Evolutionary conservation across 2,797 vertebrate species (phyloP), one percentile per base, ranked within the genome.

Genomic region (Coreius guichenoti): DNA sequence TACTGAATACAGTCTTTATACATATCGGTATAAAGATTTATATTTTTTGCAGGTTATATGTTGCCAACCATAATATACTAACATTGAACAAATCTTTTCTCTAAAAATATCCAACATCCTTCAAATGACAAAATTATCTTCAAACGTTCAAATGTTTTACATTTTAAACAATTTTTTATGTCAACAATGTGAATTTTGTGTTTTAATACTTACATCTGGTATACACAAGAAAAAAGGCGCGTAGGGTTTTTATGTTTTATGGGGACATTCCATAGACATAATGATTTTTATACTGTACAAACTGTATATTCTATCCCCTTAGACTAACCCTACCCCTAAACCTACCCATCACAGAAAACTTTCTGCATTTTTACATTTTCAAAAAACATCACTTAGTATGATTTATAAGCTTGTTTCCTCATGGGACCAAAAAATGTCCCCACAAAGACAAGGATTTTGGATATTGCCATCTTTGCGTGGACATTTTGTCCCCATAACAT

Each of bases 151-250:
- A 56, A 29, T 45, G 56, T 68, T 68, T 80, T 51, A 49, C 43
- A 74, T 16, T 83, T 75, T 31, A 75, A 67, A 61, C 75, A 1
- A 8, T 16, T 29, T 56, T 68, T 29, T 29, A 49, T 47, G 2
- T 17, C 13, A 69, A 54, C 65, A 11, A 2, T 33, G 61, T 67
- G 29, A 47, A 21, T 16, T 33, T 75, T 51, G 43, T 73, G 69
- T 75, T 39, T 51, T 83, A 65, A n/a, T 61, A 11, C 11, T 51
- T 68, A 17, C 26, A 54, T 29, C 58, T 69, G 80, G 26, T 51
- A 81, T 77, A n/a, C 58, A 61, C 80, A 31, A 67, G 68, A 79
- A 82, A 77, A 74, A 63, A 49, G 4, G 31, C 19, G 45, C 21
- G 1, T 12, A 1, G 5, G 6, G 5, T 63, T 29, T 61, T 63